phyloP scores from a whole-genome alignment of 2,888 invertebrate species.

The Polyploca ridens region DNA sequence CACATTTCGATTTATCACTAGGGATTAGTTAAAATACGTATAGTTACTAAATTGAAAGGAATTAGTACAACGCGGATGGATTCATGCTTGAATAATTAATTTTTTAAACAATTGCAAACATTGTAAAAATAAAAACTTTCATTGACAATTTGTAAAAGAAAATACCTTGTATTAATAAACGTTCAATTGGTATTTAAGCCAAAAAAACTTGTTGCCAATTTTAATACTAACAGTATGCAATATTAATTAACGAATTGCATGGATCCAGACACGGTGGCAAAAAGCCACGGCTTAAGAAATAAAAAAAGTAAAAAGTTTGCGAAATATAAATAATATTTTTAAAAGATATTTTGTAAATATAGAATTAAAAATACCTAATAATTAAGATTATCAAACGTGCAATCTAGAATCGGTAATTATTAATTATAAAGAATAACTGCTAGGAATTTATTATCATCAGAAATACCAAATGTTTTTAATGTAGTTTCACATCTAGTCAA shows the following conservation, averaged over 20 bases:
- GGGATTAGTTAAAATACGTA: slow-evolving; percentile 58
- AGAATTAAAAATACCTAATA: slow-evolving; percentile 55
- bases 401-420: slow-evolving; percentile 75
- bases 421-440: slow-evolving; percentile 51
- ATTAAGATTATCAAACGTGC: slow-evolving; percentile 67
- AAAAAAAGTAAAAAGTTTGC: slow-evolving; percentile 57
- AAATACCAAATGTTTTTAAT: slow-evolving; percentile 41
- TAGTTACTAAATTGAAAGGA: slow-evolving; percentile 67
- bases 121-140: not conserved
- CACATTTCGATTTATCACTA: slow-evolving; percentile 70
- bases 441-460: slow-evolving; percentile 65
- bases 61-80: slow-evolving; percentile 72
- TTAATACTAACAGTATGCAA: not conserved
- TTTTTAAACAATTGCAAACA: not conserved
- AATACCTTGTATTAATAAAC: not conserved
- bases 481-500: slow-evolving; percentile 62
- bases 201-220: not conserved
- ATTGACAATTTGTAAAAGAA: not conserved
- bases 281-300: slow-evolving; percentile 55
- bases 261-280: slow-evolving; percentile 53
- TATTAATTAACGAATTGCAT: slow-evolving; percentile 37
- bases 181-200: not conserved
- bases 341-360: slow-evolving; percentile 82
- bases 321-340: slow-evolving; percentile 78
- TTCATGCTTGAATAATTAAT: slow-evolving; percentile 49